These are phyloP conservation scores for Neotoma lepida DNA, from an alignment of 2,113 vertebrate species.

Conservation along the genomic window DNA sequence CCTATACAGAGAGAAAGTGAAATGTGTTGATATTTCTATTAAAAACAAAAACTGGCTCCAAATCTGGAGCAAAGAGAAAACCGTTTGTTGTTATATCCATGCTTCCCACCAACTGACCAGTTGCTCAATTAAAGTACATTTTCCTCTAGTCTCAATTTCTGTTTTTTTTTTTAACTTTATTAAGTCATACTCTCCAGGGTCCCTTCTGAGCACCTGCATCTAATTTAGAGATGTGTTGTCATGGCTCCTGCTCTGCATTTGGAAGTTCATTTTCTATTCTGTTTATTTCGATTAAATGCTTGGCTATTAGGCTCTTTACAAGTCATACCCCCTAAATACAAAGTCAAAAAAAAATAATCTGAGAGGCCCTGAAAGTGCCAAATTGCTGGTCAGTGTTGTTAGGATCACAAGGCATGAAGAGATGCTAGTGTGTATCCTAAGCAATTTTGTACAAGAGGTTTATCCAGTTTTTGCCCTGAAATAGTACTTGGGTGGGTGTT, in stretches of 20 bases:
- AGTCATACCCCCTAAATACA: slow-evolving; percentile 53
- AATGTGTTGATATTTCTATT: slow-evolving; percentile 45
- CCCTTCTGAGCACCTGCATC: slow-evolving; percentile 60
- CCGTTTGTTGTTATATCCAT: slow-evolving; percentile 23
- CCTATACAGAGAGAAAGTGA: not conserved
- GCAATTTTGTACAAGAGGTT: slow-evolving; percentile 53
- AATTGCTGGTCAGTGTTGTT: slow-evolving; percentile 62
- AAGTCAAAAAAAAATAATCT: slow-evolving; percentile 66
- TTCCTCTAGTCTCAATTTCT: slow-evolving; percentile 32
- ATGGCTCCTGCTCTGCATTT: slow-evolving; percentile 64
- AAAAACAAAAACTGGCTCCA: not conserved
- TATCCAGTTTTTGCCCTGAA: slow-evolving; percentile 66
- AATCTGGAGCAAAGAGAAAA: slow-evolving; percentile 46
- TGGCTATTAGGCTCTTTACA: slow-evolving; percentile 65
- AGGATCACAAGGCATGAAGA: slow-evolving; percentile 28
- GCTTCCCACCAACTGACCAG: slow-evolving; percentile 55
- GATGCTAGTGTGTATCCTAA: not conserved
- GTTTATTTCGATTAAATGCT: slow-evolving; percentile 74
- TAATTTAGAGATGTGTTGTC: slow-evolving; percentile 72
- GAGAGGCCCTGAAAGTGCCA: not conserved
- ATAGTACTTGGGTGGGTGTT: slow-evolving; percentile 51
- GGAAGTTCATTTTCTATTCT: slow-evolving; percentile 70
- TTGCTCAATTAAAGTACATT: slow-evolving; percentile 36
- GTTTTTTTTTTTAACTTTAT: slow-evolving; percentile 8
- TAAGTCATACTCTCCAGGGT: slow-evolving; percentile 42